Evolutionary conservation across 2,113 vertebrate species (phyloP).

Genomic region (Lamprologus ornatipinnis): DNA sequence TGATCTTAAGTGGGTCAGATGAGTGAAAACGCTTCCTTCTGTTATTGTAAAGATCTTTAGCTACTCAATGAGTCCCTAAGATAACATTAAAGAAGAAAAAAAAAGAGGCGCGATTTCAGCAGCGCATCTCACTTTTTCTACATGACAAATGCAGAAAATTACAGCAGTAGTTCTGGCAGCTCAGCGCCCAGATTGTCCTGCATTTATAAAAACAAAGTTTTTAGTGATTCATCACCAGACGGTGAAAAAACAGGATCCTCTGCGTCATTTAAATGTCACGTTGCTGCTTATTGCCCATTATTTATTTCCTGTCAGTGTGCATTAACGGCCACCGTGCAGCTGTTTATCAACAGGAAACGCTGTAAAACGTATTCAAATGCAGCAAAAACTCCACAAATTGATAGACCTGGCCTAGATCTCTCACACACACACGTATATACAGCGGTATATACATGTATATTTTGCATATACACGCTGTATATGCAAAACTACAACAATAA

Average conservation of each 20-base stretch:
- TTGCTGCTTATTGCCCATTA: background rate
- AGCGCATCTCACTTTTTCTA: background rate
- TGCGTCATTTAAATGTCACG: background rate
- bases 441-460: background rate
- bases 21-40: background rate
- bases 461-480: background rate
- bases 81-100: background rate
- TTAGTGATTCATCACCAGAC: background rate
- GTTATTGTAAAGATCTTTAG: background rate
- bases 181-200: background rate
- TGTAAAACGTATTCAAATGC: fast-evolving
- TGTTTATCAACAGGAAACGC: background rate
- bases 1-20: background rate
- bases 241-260: background rate
- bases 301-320: background rate
- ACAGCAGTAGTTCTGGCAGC: background rate
- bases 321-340: background rate
- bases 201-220: background rate
- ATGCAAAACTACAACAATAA: background rate
- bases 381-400: background rate
- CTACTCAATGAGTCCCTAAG: background rate
- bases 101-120: fast-evolving
- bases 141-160: background rate
- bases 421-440: background rate
- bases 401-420: background rate